A percentile compares a stretch with the other conserved stretches of the same genome.
phyloP scores from a whole-genome alignment of 2,113 vertebrate genomes.

The Sisor rabdophorus region DNA sequence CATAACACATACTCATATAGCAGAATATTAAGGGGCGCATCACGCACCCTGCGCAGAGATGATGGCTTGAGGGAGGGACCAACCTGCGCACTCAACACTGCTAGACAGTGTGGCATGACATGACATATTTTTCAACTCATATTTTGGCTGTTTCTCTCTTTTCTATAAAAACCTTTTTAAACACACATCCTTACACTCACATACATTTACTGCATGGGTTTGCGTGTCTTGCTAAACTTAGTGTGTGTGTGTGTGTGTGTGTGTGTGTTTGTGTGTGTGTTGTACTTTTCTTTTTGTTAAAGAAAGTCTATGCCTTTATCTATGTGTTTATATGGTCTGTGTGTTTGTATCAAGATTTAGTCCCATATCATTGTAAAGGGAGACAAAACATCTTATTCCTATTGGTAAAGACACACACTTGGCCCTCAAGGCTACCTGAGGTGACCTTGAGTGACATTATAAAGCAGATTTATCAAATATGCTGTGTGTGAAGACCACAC shows the following conservation, averaged over 20 bases:
- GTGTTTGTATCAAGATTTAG: not conserved
- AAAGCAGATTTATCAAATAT: constrained; percentile 47
- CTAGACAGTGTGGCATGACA: too few species aligned
- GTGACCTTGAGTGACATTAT: constrained; percentile 52
- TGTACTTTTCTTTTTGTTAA: not conserved
- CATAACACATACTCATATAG: too few species aligned
- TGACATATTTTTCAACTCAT: too few species aligned
- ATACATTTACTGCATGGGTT: too few species aligned
- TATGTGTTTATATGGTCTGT: not conserved
- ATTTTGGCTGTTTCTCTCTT: too few species aligned
- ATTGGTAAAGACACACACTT: constrained; percentile 1
- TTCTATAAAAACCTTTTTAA: too few species aligned
- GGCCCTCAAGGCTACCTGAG: constrained; percentile 22
- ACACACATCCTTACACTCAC: too few species aligned
- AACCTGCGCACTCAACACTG: too few species aligned
- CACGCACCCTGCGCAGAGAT: too few species aligned
- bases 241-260: not conserved
- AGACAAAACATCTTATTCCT: constrained; percentile 5
- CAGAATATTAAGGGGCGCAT: too few species aligned
- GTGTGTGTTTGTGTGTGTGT: not conserved
- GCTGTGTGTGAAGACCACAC: constrained; percentile 33
- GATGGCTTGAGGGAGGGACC: too few species aligned
- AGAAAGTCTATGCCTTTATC: not conserved
- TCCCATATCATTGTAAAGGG: not conserved
- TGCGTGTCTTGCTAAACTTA: not conserved